Evolutionary conservation across 1,140 invertebrate genomes (phyloP), one percentile per base, ranked within the genome.

Genomic region (Bombus huntii): DNA sequence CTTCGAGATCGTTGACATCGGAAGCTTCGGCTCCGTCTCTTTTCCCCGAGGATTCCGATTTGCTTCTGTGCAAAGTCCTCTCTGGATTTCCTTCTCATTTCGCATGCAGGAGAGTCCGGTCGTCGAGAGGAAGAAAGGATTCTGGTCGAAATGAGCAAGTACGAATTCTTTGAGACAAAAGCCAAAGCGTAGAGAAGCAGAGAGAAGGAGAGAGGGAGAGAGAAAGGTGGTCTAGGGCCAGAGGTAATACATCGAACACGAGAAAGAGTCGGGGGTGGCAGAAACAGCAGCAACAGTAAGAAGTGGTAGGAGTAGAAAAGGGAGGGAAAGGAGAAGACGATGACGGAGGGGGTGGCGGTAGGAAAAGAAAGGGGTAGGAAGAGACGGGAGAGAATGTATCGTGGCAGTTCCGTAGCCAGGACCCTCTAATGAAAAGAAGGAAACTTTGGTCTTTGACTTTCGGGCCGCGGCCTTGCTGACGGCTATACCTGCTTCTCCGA

Each of bases 131-230:
- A 91, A 90, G 88, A 88, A 90, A 88, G 90, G 89, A 90, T 91
- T 79, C 90, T 87, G 88, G 85, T 71, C 89, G 84, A 95, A 94
- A 95, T 94, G 94, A 94, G 92, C 94, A 92, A 94, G 91, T 84
- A 91, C 87, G 91, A 92, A 89, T 93, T 93, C 92, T 94, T 94
- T 94, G 93, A 94, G 92, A 94, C 92, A 92, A 92, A 92, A 93
- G 93, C 89, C 86, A 15, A 13, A 62, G 59, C 86, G 81, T 85
- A 37, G 65, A 59, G 71, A 57, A 78, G 44, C 65, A 65, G 62
- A 70, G 72, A 25, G 28, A n/a, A 12, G n/a, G 59, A 62, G 59
- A 62, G 59, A n/a, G 12, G 28, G 10, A 62, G 59, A 62, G 10
- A 62, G 28, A n/a, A n/a, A n/a, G 28, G 47, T 53, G 18, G 18